Conservation (phyloP, 2,113 vertebrate genomes). For the Tapirus terrestris region DNA sequence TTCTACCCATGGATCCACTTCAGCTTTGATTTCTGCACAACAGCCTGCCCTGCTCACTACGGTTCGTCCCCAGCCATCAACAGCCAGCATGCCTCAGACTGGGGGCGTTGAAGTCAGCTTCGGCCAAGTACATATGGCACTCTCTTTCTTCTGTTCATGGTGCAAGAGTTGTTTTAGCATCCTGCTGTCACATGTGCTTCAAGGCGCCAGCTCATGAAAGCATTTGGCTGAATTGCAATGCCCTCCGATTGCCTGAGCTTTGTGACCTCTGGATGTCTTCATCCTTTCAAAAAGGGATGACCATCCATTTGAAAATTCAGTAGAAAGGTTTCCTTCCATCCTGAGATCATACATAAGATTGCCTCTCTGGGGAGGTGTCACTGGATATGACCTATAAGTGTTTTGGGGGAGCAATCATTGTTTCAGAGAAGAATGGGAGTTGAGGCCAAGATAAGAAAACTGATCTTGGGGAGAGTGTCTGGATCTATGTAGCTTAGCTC, state of each 20-base stretch:
- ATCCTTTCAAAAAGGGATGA: not conserved
- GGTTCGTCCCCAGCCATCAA: fast-evolving
- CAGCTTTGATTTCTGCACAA: not conserved
- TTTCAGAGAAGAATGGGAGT: fast-evolving
- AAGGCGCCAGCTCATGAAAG: not conserved
- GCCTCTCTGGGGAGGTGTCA: not conserved
- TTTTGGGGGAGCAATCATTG: not conserved
- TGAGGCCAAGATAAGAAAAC: not conserved
- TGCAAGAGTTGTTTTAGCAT: too few species aligned
- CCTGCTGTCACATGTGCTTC: not conserved
- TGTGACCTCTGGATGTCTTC: not conserved
- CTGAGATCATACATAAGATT: not conserved
- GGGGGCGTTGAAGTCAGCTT: not conserved
- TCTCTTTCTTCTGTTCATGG: not conserved
- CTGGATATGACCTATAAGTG: too few species aligned
- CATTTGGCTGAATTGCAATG: fast-evolving
- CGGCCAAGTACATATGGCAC: fast-evolving
- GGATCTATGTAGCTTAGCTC: fast-evolving
- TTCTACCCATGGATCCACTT: fast-evolving
- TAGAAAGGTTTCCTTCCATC: not conserved
- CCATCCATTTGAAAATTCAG: not conserved
- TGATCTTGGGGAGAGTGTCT: not conserved
- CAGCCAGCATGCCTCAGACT: fast-evolving
- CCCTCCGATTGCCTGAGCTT: too few species aligned
- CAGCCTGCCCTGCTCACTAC: fast-evolving